Evolutionary conservation across 2,797 vertebrate species (phyloP).

Genomic region (Carduelis carduelis): DNA sequence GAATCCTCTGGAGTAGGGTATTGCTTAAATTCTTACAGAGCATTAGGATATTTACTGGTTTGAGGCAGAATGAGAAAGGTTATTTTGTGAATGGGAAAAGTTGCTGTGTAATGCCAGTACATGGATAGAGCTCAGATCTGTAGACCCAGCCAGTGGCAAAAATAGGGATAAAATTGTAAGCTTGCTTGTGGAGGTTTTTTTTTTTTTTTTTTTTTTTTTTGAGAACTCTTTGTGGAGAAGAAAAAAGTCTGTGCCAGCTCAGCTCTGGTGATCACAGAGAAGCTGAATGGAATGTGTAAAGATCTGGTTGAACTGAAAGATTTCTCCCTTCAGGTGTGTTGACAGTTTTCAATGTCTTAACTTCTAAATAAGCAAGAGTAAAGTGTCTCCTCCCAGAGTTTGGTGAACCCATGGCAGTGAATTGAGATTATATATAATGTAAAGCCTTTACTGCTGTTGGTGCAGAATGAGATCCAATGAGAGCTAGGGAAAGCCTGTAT

Average conservation of each 20-base stretch:
- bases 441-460: background rate
- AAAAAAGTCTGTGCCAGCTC: background rate
- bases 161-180: background rate
- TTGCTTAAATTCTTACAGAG: background rate
- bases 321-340: background rate
- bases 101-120: background rate
- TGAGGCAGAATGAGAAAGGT: background rate
- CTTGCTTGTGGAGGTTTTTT: background rate
- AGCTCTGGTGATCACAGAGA: background rate
- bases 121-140: background rate
- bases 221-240: background rate
- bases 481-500: background rate
- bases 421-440: background rate
- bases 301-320: background rate
- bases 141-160: background rate
- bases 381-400: background rate
- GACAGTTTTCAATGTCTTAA: background rate
- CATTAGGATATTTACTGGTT: accelerated
- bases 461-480: background rate
- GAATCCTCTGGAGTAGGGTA: background rate
- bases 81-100: background rate
- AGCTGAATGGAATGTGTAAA: background rate
- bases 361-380: background rate
- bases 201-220: background rate
- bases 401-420: background rate